Conservation (phyloP, 2,888 invertebrate species). For the Volucella zonaria region DNA sequence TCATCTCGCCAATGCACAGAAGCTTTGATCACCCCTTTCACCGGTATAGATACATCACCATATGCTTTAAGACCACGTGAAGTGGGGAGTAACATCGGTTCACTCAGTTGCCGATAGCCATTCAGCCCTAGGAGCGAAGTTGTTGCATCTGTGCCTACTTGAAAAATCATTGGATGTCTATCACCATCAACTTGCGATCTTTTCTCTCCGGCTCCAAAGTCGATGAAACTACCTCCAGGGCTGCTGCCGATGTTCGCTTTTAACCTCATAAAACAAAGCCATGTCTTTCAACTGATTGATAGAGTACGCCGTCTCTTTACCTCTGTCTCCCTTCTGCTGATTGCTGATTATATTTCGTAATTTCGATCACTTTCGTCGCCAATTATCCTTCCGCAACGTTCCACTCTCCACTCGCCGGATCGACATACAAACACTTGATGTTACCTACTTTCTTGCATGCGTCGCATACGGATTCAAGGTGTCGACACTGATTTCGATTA, state of each 20-base stretch:
- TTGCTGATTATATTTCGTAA: no score
- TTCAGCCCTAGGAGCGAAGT: not conserved
- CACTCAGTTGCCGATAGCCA: constrained; percentile 1
- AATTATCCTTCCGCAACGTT: not conserved
- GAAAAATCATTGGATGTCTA: not conserved
- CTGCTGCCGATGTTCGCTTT: no score
- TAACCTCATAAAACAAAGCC: no score
- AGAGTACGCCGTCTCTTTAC: no score
- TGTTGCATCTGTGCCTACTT: not conserved
- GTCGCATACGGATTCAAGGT: constrained; percentile 15
- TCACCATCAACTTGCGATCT: not conserved
- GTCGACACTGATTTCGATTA: no score
- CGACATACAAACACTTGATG: constrained; percentile 9
- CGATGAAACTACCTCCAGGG: no score
- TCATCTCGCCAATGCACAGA: not conserved
- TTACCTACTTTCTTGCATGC: not conserved
- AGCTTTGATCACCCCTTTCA: no score
- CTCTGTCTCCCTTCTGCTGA: no score
- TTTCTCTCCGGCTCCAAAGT: no score
- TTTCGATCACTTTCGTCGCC: not conserved
- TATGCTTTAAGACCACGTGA: constrained; percentile 10
- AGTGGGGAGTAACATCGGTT: constrained; percentile 12
- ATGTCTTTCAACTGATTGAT: no score
- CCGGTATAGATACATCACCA: constrained; percentile 14
- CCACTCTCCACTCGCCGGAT: not conserved